phyloP scores from a whole-genome alignment of 2,888 invertebrate genomes.

The Netelia virgata region DNA sequence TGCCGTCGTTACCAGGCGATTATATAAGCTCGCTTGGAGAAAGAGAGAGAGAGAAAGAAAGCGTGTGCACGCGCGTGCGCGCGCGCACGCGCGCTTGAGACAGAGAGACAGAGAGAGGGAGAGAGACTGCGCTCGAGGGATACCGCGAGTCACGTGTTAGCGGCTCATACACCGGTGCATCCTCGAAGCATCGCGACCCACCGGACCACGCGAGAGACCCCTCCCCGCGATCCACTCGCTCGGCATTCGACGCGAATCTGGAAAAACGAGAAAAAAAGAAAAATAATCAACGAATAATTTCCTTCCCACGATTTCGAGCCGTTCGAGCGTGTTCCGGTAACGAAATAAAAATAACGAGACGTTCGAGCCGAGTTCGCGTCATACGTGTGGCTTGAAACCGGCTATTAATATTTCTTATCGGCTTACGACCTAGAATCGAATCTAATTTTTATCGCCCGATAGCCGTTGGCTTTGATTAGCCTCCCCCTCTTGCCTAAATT shows the following conservation, averaged over 20 bases:
- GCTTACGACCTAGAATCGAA: conserved; percentile 33
- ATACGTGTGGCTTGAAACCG: conserved; percentile 18
- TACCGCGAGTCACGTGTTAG: conserved; percentile 60
- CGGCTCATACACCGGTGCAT: conserved; percentile 51
- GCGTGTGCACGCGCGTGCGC: too few relatives aligned
- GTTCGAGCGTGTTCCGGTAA: too few relatives aligned
- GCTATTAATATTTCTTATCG: conserved; percentile 58
- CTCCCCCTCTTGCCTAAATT: neutral
- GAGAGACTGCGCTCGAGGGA: conserved; percentile 10
- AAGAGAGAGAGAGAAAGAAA: conserved; percentile 2
- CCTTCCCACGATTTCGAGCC: too few relatives aligned
- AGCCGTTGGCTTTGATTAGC: neutral
- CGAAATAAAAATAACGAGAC: too few relatives aligned
- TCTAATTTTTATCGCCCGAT: conserved; percentile 57
- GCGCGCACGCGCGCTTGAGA: too few relatives aligned
- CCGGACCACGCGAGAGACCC: conserved; percentile 4
- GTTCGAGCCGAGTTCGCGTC: neutral
- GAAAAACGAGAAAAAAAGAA: neutral
- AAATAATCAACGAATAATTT: neutral
- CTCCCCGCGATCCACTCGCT: neutral
- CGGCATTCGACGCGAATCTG: neutral
- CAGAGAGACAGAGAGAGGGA: neutral
- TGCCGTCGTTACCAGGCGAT: conserved; percentile 54
- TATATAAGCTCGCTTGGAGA: conserved; percentile 44
- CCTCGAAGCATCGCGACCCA: conserved; percentile 20